Evolutionary conservation across 2,113 vertebrate genomes (phyloP).

Genomic region (Lepus timidus): DNA sequence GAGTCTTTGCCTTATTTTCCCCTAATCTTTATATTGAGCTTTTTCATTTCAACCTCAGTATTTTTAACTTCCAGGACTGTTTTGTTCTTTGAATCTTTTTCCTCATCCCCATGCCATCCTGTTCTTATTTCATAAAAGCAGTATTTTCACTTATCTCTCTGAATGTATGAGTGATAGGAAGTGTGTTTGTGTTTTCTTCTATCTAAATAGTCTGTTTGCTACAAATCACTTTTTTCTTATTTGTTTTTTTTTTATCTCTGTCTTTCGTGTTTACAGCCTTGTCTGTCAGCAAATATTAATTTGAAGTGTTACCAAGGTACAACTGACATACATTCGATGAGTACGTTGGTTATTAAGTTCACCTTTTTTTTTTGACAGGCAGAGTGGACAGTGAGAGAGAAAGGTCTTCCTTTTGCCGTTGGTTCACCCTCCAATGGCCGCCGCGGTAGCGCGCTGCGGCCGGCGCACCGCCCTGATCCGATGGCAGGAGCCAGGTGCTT

Average conservation of each 20-base stretch:
- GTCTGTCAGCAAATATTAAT: neutral
- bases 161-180: neutral
- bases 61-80: neutral
- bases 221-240: neutral
- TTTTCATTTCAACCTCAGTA: neutral
- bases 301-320: neutral
- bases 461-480: no score
- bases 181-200: neutral
- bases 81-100: neutral
- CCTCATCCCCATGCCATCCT: neutral
- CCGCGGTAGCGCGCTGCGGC: no score
- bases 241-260: conserved; percentile 10
- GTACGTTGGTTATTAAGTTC: neutral
- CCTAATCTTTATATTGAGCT: neutral
- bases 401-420: no score
- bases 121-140: neutral
- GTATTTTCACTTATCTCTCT: neutral
- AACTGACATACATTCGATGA: neutral
- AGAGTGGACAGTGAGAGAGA: no score
- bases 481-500: no score
- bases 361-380: neutral
- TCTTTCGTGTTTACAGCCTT: conserved; percentile 1
- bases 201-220: neutral
- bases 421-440: no score
- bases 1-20: neutral